Evolutionary conservation across 2,797 vertebrate species (phyloP).

Genomic region (Gallirallus australis): DNA sequence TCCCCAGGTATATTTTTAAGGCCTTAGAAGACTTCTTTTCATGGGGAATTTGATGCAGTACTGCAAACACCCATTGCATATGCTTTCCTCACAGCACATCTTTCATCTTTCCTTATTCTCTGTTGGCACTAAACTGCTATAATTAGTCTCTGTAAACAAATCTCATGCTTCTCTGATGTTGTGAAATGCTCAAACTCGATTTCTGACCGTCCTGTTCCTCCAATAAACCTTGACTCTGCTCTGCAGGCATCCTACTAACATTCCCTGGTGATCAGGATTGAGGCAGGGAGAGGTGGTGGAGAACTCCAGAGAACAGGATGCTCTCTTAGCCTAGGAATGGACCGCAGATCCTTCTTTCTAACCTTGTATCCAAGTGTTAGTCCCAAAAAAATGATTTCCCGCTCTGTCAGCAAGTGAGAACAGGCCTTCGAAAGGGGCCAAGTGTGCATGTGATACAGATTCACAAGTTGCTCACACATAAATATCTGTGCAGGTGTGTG

Average conservation of each 20-base stretch:
- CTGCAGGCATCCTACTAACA: not conserved
- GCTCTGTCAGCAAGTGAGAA: not conserved
- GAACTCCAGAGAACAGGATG: not conserved
- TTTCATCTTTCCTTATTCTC: not conserved
- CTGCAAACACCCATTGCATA: not conserved
- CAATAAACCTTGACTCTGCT: conserved; percentile 47
- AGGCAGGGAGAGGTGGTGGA: not conserved
- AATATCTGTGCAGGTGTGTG: not conserved
- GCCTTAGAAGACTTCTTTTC: not conserved
- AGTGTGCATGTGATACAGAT: not conserved
- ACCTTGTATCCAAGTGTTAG: not conserved
- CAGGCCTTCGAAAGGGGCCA: not conserved
- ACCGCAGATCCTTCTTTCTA: not conserved
- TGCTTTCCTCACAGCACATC: not conserved
- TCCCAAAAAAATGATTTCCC: not conserved
- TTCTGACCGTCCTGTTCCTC: conserved; percentile 23
- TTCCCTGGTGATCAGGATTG: not conserved
- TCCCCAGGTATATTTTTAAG: not conserved
- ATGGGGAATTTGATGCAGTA: not conserved
- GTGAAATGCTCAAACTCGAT: not conserved
- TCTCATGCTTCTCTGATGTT: not conserved
- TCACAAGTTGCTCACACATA: not conserved
- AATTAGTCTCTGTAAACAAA: not conserved
- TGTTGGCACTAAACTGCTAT: not conserved
- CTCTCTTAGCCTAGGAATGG: not conserved